phyloP scores from a whole-genome alignment of 2,113 vertebrate genomes.

The Gymnogyps californianus region DNA sequence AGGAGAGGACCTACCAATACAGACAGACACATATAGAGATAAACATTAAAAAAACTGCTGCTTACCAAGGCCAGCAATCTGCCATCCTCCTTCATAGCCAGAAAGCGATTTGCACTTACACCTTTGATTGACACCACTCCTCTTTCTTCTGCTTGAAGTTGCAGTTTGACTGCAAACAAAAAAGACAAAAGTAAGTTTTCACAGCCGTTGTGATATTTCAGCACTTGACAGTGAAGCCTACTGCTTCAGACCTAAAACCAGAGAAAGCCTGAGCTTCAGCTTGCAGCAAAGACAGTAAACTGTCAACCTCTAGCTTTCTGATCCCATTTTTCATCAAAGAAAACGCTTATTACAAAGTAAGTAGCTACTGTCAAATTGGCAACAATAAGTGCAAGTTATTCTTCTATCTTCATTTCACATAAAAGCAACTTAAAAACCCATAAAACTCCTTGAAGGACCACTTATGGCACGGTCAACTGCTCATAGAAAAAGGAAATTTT shows the following conservation, averaged over 20 bases:
- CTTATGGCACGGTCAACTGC: rapidly evolving
- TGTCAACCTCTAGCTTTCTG: background rate
- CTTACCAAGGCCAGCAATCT: constrained; percentile 90
- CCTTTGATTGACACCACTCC: constrained; percentile 96
- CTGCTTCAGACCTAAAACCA: background rate
- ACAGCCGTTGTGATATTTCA: background rate
- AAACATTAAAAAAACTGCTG: background rate
- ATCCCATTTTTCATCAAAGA: background rate
- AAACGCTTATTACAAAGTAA: background rate
- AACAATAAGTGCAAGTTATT: rapidly evolving
- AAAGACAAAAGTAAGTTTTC: background rate
- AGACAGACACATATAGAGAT: rapidly evolving
- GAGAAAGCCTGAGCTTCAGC: background rate
- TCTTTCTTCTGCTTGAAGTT: constrained; percentile 91
- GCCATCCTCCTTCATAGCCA: constrained; percentile 95
- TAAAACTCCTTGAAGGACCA: background rate
- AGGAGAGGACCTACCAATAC: background rate
- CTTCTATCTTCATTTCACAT: background rate
- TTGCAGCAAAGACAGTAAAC: background rate
- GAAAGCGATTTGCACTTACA: constrained; percentile 88
- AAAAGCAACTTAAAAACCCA: background rate
- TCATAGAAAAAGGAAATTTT: background rate
- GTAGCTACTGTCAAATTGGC: background rate
- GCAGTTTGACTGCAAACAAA: constrained; percentile 85
- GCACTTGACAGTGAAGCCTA: background rate